Evolutionary conservation across 2,797 vertebrate genomes (phyloP).

Genomic region (Rallus crepitans): DNA sequence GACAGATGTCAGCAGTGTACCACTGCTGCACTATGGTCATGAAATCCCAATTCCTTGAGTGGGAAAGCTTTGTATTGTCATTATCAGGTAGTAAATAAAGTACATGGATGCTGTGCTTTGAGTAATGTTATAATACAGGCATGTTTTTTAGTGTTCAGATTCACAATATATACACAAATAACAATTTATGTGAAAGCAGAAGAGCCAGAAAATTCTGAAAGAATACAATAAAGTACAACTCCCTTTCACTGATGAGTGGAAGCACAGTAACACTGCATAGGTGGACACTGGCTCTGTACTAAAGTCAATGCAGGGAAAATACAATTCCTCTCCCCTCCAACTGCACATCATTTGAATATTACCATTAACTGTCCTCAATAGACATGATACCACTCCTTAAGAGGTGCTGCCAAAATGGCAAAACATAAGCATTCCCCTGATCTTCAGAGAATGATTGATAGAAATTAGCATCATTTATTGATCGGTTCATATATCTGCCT

Average conservation of each 20-base stretch:
- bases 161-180: background rate
- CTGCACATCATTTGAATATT: background rate
- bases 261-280: background rate
- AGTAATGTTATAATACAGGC: background rate
- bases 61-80: background rate
- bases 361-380: background rate
- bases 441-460: background rate
- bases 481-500: background rate
- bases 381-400: background rate
- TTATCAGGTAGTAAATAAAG: background rate
- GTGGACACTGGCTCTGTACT: background rate
- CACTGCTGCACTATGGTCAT: background rate
- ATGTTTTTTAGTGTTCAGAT: background rate
- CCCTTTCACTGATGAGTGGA: background rate
- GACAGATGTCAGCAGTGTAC: background rate
- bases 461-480: background rate
- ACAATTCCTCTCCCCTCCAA: background rate
- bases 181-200: background rate
- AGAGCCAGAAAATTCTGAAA: background rate
- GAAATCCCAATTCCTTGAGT: background rate
- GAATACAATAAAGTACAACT: background rate
- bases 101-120: background rate
- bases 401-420: background rate
- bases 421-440: background rate
- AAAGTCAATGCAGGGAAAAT: background rate